phyloP scores from a whole-genome alignment of 2,113 vertebrate species.

The Elaphurus davidianus region DNA sequence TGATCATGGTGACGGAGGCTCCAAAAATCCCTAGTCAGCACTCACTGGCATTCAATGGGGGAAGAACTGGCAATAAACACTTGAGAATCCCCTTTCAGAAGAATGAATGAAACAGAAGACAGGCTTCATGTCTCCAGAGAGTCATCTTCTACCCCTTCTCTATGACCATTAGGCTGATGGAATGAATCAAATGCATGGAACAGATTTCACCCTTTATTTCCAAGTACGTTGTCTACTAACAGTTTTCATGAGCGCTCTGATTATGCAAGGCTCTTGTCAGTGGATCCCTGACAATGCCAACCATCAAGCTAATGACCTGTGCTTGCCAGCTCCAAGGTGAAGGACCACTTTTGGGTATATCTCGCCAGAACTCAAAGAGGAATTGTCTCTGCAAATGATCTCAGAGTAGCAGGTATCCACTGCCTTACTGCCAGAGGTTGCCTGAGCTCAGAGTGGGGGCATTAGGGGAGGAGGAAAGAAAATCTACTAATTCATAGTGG shows the following conservation, averaged over 20 bases:
- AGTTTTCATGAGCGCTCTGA: constrained; percentile 29
- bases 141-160: neutral
- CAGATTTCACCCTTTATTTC: constrained; percentile 64
- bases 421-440: neutral
- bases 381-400: neutral
- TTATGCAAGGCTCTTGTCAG: constrained; percentile 38
- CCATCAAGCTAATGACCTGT: constrained; percentile 32
- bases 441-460: neutral
- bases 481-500: neutral
- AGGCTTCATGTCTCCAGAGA: constrained; percentile 3
- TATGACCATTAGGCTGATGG: constrained; percentile 8
- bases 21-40: neutral
- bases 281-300: constrained; percentile 52
- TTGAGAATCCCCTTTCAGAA: neutral
- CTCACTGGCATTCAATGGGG: neutral
- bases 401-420: neutral
- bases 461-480: neutral
- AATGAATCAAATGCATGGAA: constrained; percentile 51
- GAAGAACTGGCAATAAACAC: neutral
- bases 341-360: neutral
- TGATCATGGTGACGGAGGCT: neutral
- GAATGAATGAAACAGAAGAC: constrained; percentile 45
- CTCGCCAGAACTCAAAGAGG: neutral
- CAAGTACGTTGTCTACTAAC: constrained; percentile 48
- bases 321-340: constrained; percentile 54